Conservation (phyloP, 2,797 vertebrate genomes). For the Buceros bicornis region DNA sequence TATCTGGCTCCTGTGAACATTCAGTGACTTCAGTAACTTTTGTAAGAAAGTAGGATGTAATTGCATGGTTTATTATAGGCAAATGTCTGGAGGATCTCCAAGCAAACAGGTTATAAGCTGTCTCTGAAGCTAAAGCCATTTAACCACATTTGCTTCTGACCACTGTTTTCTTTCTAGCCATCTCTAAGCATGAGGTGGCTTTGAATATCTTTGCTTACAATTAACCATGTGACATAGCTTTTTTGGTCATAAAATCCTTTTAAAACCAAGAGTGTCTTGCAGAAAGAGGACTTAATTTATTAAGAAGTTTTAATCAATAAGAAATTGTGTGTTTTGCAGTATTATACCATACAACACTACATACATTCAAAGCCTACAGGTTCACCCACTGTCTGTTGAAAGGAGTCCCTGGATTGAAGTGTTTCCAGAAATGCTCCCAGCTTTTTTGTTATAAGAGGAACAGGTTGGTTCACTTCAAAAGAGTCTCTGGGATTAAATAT, state of each 20-base stretch:
- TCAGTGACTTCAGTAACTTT: neutral
- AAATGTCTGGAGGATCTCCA: neutral
- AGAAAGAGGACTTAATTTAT: neutral
- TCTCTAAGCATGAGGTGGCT: neutral
- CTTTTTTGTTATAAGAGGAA: neutral
- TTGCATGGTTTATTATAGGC: neutral
- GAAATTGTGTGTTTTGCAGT: neutral
- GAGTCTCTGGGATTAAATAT: neutral
- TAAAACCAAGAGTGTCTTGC: neutral
- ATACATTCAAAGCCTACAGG: neutral
- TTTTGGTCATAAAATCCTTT: neutral
- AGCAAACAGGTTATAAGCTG: neutral
- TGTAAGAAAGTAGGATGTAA: neutral
- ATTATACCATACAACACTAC: fast-evolving
- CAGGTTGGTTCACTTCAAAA: neutral
- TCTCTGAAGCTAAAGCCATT: neutral
- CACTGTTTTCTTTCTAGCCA: neutral
- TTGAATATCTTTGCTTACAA: neutral
- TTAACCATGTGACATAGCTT: neutral
- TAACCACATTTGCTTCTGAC: neutral
- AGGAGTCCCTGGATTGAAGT: neutral
- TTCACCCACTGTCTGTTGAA: neutral
- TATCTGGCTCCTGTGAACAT: neutral
- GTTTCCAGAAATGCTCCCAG: neutral
- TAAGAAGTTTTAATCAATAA: neutral